Evolutionary conservation across 2,797 vertebrate species (phyloP).

Genomic region (Cichlasoma orientale): DNA sequence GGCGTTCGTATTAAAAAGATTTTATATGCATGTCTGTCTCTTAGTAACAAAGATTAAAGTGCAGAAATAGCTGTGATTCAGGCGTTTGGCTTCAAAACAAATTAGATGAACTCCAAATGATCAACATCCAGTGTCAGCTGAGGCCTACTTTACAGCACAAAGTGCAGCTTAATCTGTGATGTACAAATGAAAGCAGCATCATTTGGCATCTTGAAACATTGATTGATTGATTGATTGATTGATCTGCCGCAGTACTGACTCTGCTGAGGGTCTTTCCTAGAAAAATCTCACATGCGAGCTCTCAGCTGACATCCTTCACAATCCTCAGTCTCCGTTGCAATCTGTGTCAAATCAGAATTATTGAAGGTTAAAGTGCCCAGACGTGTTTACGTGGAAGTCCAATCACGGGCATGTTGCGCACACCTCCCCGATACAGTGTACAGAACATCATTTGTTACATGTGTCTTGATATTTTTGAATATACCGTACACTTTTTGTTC

Average conservation of each 20-base stretch:
- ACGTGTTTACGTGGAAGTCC: background rate
- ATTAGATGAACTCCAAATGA: background rate
- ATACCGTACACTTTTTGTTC: background rate
- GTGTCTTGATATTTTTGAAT: background rate
- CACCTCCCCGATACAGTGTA: background rate
- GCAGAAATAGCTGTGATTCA: background rate
- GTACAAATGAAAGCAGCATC: background rate
- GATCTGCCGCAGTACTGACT: background rate
- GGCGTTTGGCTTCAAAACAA: background rate
- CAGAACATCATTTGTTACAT: background rate
- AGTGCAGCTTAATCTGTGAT: background rate
- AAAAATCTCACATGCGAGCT: background rate
- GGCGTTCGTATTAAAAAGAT: too few species aligned
- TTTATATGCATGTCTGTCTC: background rate
- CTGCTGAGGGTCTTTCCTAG: background rate
- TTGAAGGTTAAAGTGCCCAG: fast-evolving
- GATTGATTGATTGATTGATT: too few species aligned
- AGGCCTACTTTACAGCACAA: background rate
- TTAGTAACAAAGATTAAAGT: background rate
- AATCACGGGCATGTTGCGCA: background rate
- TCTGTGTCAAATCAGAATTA: background rate
- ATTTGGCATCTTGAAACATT: background rate
- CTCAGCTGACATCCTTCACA: background rate
- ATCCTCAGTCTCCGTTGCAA: background rate
- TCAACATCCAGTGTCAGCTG: background rate